Evolutionary conservation across 30 jellyfish, hydroid and myxozoan species (phyloP).

Genomic region (Turritopsis dohrnii): DNA sequence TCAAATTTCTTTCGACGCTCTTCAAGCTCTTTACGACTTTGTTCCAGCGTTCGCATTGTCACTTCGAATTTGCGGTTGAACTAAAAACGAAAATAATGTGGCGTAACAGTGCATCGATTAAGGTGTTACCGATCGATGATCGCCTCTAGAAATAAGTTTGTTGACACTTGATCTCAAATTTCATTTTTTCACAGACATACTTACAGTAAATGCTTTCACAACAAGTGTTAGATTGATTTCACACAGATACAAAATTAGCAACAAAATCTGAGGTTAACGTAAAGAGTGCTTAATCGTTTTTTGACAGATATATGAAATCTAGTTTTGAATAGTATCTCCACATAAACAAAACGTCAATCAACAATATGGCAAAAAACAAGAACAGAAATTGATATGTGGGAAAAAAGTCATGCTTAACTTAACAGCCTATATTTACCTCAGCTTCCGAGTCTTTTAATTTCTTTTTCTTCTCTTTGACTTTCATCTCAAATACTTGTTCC

Average conservation of each 20-base stretch:
- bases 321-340: neutral
- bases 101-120: neutral
- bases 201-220: too few relatives aligned
- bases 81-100: constrained; percentile 32
- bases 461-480: constrained; percentile 95
- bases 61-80: constrained; percentile 88
- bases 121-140: neutral
- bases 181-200: too few relatives aligned
- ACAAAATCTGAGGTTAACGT: too few relatives aligned
- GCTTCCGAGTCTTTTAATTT: constrained; percentile 93
- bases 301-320: too few relatives aligned
- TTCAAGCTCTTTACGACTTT: constrained; percentile 67
- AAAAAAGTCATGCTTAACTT: neutral
- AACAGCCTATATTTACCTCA: constrained; percentile 46
- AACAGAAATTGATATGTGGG: neutral
- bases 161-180: too few relatives aligned
- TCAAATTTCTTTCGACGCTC: constrained; percentile 76
- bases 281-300: too few relatives aligned
- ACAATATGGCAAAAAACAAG: neutral
- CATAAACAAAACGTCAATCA: neutral
- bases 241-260: too few relatives aligned
- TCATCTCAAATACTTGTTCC: constrained; percentile 98
- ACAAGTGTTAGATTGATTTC: too few relatives aligned
- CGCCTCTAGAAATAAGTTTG: too few relatives aligned
- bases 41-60: constrained; percentile 85